Conservation (phyloP, 2,113 vertebrate genomes). For the Sorex fumeus region DNA sequence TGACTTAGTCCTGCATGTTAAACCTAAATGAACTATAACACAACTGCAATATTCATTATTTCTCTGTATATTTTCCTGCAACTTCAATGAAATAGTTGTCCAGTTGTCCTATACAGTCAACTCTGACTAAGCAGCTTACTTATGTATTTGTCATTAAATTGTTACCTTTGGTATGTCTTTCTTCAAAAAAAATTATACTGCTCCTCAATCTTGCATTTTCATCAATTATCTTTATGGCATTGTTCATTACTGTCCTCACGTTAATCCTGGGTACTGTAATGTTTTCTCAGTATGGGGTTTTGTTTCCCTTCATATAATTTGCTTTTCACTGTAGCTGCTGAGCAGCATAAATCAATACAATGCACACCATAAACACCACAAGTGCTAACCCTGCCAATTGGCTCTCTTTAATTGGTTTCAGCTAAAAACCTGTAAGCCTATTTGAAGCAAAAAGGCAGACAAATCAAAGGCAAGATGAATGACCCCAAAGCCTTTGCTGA, state of each 20-base stretch:
- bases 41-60: neutral
- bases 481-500: neutral
- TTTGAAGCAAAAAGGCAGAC: constrained; percentile 78
- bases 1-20: neutral
- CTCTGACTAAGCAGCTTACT: neutral
- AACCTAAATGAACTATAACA: neutral
- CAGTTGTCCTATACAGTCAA: neutral
- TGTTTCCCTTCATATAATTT: constrained; percentile 64
- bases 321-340: constrained; percentile 57
- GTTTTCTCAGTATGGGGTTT: neutral
- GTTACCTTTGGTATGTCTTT: constrained; percentile 36
- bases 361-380: constrained; percentile 80
- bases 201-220: neutral
- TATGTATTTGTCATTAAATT: constrained; percentile 40
- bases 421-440: constrained; percentile 83
- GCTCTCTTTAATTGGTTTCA: constrained; percentile 84
- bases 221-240: constrained; percentile 28
- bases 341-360: constrained; percentile 77
- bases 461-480: constrained; percentile 81
- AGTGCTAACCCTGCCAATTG: constrained; percentile 83
- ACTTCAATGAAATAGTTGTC: neutral
- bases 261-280: neutral
- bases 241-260: neutral
- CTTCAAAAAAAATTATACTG: neutral
- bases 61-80: constrained; percentile 29